phyloP scores from a whole-genome alignment of 2,888 invertebrate species.

The Philaethria dido region DNA sequence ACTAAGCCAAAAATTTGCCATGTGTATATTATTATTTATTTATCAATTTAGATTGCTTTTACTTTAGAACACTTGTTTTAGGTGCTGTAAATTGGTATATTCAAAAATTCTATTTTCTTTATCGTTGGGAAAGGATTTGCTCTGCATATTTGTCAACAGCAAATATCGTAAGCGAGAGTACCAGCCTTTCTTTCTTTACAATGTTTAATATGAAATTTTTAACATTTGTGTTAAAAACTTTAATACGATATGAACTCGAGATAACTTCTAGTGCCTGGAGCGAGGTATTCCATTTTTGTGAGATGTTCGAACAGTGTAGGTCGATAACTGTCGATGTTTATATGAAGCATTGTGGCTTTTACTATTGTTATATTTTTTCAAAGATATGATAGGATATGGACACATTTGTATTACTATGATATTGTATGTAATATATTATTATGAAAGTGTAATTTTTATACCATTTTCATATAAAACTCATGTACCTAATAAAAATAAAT shows the following conservation, averaged over 20 bases:
- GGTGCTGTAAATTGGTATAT: conserved; percentile 48
- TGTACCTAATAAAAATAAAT: conserved; percentile 78
- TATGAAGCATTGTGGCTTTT: conserved; percentile 74
- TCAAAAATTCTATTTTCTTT: conserved; percentile 46
- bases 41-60: conserved; percentile 51
- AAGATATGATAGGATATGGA: conserved; percentile 74
- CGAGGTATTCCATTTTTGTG: conserved; percentile 64
- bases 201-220: conserved; percentile 55
- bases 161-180: conserved; percentile 76
- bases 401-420: conserved; percentile 79
- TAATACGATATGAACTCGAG: conserved; percentile 46
- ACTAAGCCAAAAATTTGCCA: conserved; percentile 83
- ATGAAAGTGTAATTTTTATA: conserved; percentile 83
- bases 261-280: conserved; percentile 72
- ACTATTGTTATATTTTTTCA: conserved; percentile 82
- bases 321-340: conserved; percentile 63
- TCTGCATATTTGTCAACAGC: conserved; percentile 76
- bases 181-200: conserved; percentile 60
- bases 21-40: conserved; percentile 76
- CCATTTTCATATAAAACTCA: conserved; percentile 82
- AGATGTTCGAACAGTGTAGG: conserved; percentile 62
- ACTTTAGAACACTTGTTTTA: conserved; percentile 57
- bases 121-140: conserved; percentile 61
- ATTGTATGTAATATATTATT: conserved; percentile 72
- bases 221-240: conserved; percentile 55